Conservation (phyloP, 2,888 invertebrate genomes). For the Cerastoderma edule region DNA sequence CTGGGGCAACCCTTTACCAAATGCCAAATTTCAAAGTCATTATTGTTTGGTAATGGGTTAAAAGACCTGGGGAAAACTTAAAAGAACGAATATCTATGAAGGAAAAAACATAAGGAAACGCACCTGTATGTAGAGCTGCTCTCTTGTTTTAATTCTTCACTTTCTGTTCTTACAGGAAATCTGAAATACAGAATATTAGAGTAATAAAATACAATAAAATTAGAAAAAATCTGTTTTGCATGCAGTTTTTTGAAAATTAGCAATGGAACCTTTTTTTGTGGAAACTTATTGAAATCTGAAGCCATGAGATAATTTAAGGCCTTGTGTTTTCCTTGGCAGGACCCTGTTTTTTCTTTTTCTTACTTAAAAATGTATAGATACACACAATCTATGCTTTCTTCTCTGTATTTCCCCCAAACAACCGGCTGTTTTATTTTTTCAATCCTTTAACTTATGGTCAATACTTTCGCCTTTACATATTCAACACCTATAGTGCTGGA, state of each 20-base stretch:
- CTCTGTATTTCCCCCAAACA: too few species aligned
- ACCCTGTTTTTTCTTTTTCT: constrained; percentile 8
- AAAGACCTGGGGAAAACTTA: background rate
- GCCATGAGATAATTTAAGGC: background rate
- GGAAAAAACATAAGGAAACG: background rate
- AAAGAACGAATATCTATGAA: background rate
- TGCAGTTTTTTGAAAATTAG: too few species aligned
- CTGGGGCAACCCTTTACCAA: background rate
- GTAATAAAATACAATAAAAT: background rate
- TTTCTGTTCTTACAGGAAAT: constrained; percentile 6
- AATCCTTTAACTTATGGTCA: too few species aligned
- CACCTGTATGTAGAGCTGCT: constrained; percentile 37
- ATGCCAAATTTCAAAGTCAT: background rate
- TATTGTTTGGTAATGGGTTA: background rate
- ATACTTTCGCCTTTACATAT: too few species aligned
- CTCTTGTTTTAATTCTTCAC: constrained; percentile 38
- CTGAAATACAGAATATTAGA: background rate
- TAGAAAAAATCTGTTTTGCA: too few species aligned
- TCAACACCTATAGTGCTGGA: too few species aligned
- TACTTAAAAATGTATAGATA: too few species aligned
- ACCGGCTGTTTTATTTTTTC: too few species aligned
- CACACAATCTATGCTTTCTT: too few species aligned
- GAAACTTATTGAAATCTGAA: background rate
- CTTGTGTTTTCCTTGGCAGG: background rate
- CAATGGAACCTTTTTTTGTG: too few species aligned